Evolutionary conservation across 2,797 vertebrate genomes (phyloP).

Genomic region (Sebastiscus albofasciatus): DNA sequence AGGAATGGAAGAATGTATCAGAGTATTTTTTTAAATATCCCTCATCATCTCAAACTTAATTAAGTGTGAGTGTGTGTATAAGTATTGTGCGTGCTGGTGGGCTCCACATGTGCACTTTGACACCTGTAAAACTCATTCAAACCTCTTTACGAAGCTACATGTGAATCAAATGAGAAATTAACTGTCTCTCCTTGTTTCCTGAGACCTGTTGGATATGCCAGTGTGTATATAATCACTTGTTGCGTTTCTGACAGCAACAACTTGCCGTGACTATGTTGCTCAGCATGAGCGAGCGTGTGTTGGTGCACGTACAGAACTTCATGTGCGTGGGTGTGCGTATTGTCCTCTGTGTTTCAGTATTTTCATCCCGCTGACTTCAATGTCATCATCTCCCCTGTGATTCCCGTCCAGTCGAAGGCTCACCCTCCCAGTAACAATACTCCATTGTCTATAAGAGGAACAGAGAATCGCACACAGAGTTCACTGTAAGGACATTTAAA

Average conservation of each 20-base stretch:
- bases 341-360: slow-evolving; percentile 35
- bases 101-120: neutral
- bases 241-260: neutral
- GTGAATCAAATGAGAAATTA: slow-evolving; percentile 19
- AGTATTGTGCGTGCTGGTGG: neutral
- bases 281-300: neutral
- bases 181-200: slow-evolving; percentile 3
- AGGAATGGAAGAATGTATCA: neutral
- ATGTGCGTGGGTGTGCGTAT: neutral
- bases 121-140: slow-evolving; percentile 29
- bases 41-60: neutral
- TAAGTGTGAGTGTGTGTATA: neutral
- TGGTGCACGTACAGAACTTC: neutral
- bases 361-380: slow-evolving; percentile 58
- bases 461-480: slow-evolving; percentile 48
- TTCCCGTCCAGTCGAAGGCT: slow-evolving; percentile 27
- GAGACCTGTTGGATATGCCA: neutral
- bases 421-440: slow-evolving; percentile 68
- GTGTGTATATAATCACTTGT: neutral
- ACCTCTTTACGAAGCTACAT: neutral
- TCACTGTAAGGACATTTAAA: slow-evolving; percentile 66
- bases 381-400: slow-evolving; percentile 68
- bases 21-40: neutral
- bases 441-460: slow-evolving; percentile 72
- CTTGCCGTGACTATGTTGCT: slow-evolving; percentile 2